phyloP scores from a whole-genome alignment of 2,113 vertebrate species.

The Cephalopterus ornatus region DNA sequence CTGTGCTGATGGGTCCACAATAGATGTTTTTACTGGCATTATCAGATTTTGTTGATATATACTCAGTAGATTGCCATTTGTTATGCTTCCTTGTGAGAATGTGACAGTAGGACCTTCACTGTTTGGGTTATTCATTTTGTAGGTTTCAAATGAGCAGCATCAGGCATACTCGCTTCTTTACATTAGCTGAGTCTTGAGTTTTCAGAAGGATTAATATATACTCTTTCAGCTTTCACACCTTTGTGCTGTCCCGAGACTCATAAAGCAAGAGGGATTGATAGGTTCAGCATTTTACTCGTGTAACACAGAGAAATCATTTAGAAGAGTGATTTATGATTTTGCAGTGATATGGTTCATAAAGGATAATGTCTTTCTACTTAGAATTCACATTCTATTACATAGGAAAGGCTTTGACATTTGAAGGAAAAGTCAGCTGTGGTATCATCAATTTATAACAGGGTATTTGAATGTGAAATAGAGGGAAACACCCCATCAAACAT shows the following conservation, averaged over 20 bases:
- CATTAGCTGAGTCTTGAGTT: neutral
- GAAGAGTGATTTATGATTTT: neutral
- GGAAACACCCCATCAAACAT: neutral
- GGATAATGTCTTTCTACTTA: constrained; percentile 14
- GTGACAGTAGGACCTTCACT: neutral
- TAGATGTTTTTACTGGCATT: neutral
- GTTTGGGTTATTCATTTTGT: neutral
- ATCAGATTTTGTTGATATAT: neutral
- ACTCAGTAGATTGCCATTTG: neutral
- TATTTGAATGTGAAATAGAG: neutral
- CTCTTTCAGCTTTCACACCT: neutral
- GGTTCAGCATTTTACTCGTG: constrained; percentile 21
- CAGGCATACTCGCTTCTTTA: neutral
- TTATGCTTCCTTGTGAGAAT: neutral
- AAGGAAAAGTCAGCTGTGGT: constrained; percentile 40
- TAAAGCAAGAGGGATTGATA: constrained; percentile 29
- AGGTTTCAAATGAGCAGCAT: neutral
- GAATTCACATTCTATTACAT: constrained; percentile 12
- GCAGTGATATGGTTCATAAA: constrained; percentile 16
- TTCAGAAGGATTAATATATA: neutral
- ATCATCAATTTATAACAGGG: constrained; percentile 14
- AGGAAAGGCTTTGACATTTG: constrained; percentile 49
- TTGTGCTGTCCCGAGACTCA: neutral
- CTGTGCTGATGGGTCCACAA: neutral
- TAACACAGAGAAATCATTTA: constrained; percentile 9